A percentile compares a stretch with the other conserved stretches of the same genome.
phyloP scores from a whole-genome alignment of 2,888 invertebrate genomes.

The Trissoscelio sp. region DNA sequence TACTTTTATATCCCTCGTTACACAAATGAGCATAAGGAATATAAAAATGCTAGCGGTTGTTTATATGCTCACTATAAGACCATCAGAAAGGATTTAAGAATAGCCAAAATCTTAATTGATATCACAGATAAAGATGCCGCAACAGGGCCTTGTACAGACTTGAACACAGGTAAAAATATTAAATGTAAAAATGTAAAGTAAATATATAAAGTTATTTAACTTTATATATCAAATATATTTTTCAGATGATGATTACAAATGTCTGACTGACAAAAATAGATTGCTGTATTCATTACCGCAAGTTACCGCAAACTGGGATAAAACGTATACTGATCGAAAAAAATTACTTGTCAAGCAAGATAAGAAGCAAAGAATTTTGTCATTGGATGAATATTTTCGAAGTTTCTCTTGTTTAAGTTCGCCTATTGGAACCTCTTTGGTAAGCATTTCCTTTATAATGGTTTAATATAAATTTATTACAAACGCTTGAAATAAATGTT shows the following conservation, averaged over 20 bases:
- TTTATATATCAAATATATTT: no score
- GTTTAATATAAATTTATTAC: neutral
- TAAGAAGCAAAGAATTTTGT: constrained; percentile 9
- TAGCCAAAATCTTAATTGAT: neutral
- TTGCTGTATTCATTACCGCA: neutral
- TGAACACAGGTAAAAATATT: neutral
- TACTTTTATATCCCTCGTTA: neutral
- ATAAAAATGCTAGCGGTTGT: neutral
- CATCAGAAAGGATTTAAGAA: constrained; percentile 9
- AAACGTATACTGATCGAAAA: constrained; percentile 9
- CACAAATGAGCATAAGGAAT: neutral
- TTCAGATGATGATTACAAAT: constrained; percentile 19
- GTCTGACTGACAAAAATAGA: constrained; percentile 15
- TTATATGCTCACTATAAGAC: constrained; percentile 14
- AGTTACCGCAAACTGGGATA: constrained; percentile 3
- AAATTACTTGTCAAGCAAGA: constrained; percentile 15
- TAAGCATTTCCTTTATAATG: neutral
- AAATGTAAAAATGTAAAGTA: neutral
- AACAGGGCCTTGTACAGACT: neutral
- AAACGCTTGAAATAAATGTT: no score
- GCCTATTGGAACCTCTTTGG: constrained; percentile 28
- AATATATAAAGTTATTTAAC: no score
- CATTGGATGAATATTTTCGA: constrained; percentile 15
- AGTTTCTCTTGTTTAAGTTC: constrained; percentile 3
- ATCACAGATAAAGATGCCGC: neutral